A percentile compares a stretch with the other conserved stretches of the same genome.
Evolutionary conservation across 2,113 vertebrate species (phyloP).

Genomic region (Chionodraco myersi): DNA sequence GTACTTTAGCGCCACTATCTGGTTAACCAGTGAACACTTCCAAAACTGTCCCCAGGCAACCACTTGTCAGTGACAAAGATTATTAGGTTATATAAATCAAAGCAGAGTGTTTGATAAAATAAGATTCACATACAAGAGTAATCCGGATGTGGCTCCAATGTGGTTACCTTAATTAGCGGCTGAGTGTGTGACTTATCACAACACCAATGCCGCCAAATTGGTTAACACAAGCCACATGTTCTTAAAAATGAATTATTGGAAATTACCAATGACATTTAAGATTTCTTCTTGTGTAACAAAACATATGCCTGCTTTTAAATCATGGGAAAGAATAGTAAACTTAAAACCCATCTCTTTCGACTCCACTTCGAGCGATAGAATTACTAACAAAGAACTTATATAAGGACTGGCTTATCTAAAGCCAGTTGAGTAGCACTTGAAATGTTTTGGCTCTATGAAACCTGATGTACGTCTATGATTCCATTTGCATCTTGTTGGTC

Average conservation of each 20-base stretch:
- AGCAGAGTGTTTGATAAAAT: not conserved
- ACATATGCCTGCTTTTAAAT: not conserved
- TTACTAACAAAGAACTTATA: too few relatives aligned
- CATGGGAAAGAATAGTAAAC: not conserved
- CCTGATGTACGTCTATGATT: too few relatives aligned
- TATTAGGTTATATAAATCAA: not conserved
- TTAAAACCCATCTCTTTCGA: too few relatives aligned
- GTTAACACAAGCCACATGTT: too few relatives aligned
- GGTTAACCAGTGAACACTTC: slow-evolving; percentile 20
- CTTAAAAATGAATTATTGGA: too few relatives aligned
- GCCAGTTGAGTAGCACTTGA: too few relatives aligned
- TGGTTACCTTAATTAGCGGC: slow-evolving; percentile 2
- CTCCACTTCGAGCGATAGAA: too few relatives aligned
- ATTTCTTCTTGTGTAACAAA: not conserved
- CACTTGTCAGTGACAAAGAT: not conserved
- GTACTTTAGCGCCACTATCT: slow-evolving; percentile 44
- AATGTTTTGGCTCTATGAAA: too few relatives aligned
- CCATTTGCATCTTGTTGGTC: too few relatives aligned
- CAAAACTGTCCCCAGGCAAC: not conserved
- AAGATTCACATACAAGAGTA: not conserved
- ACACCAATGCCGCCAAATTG: not conserved
- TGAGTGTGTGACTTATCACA: not conserved
- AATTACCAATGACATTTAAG: not conserved
- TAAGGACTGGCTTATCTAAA: too few relatives aligned
- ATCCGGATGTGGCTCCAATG: not conserved